These are phyloP conservation scores for Clamator glandarius DNA, from an alignment of 2,797 vertebrate species.

Conservation along the genomic window DNA sequence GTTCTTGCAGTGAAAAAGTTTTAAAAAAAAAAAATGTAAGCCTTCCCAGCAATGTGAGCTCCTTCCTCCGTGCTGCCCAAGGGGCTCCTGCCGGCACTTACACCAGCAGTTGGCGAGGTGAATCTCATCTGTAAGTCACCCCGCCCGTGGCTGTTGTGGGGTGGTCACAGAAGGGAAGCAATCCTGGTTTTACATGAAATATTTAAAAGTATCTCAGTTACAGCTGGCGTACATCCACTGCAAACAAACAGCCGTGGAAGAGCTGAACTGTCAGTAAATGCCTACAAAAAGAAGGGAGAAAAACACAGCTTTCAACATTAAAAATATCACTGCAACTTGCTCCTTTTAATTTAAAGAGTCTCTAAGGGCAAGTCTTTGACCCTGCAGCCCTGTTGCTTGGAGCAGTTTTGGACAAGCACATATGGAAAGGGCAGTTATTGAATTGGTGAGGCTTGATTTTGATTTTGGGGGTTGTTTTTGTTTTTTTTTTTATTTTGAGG, in stretches of 20 bases:
- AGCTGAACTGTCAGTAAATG: constrained; percentile 19
- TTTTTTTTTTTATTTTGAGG: not conserved
- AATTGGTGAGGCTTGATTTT: not conserved
- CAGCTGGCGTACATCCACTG: constrained; percentile 43
- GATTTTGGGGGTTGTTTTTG: not conserved
- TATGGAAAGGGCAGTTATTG: not conserved
- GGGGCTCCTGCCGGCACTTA: not conserved
- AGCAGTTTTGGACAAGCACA: not conserved
- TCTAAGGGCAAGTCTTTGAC: not conserved
- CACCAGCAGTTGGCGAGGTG: not conserved
- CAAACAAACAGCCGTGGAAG: constrained; percentile 52
- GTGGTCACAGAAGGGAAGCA: constrained; percentile 20
- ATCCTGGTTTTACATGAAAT: constrained; percentile 38
- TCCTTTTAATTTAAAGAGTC: not conserved
- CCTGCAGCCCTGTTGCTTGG: not conserved
- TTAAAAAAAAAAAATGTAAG: not conserved
- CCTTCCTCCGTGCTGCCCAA: not conserved
- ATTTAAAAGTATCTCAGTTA: constrained; percentile 48
- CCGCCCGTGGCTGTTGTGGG: not conserved
- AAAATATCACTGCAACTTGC: not conserved
- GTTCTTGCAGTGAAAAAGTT: not conserved
- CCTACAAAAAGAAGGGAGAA: not conserved
- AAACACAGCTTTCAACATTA: not conserved
- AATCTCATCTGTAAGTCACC: not conserved
- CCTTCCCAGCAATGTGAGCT: not conserved